These are phyloP conservation scores for Leptopilina clavipes DNA, from an alignment of 1,140 invertebrate species.

Conservation along the genomic window DNA sequence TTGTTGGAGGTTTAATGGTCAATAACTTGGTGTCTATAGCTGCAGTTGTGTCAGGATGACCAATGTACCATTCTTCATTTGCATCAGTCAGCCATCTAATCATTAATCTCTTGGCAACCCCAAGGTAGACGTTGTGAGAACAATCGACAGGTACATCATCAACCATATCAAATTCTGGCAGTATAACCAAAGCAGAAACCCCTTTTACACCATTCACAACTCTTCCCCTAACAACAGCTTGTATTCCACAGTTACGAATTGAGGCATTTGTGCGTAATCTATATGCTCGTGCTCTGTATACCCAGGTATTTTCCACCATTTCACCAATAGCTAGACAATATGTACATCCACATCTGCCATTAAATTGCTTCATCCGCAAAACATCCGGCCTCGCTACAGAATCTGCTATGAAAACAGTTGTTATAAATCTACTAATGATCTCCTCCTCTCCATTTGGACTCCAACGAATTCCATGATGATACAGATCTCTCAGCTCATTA, in stretches of 20 bases:
- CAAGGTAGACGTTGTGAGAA: too few species aligned
- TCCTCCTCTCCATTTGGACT: conserved; percentile 5
- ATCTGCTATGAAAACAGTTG: too few species aligned
- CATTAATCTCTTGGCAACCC: too few species aligned
- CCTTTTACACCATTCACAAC: conserved; percentile 20
- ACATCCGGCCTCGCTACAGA: too few species aligned
- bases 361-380: too few species aligned
- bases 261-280: conserved; percentile 34
- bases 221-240: conserved; percentile 10
- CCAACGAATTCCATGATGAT: conserved; percentile 1
- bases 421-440: neutral
- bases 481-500: too few species aligned
- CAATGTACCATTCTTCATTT: too few species aligned
- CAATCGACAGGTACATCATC: neutral
- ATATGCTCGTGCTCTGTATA: neutral
- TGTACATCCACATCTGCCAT: too few species aligned
- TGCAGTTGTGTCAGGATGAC: too few species aligned
- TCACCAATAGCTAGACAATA: conserved; percentile 32
- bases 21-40: too few species aligned
- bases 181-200: conserved; percentile 14
- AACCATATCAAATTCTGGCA: conserved; percentile 36
- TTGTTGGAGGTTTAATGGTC: too few species aligned
- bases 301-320: conserved; percentile 25
- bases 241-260: neutral
- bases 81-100: too few species aligned